Percentiles rank a stretch among this genome's conserved stretches.
Conservation (phyloP, 2,888 invertebrate genomes). For the Myathropa florea region DNA sequence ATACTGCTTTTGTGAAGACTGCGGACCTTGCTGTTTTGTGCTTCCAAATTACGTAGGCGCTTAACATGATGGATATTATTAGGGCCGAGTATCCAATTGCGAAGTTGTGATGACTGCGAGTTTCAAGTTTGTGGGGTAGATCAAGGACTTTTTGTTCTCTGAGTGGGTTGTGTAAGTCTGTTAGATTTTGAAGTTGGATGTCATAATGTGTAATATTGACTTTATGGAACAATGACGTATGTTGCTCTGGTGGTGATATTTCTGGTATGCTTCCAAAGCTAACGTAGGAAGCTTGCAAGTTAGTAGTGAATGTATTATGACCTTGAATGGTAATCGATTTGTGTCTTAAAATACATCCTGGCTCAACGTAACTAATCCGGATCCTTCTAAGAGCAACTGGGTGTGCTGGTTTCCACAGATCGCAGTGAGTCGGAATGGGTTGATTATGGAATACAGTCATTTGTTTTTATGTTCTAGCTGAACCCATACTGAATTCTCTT, state of each 20-base stretch:
- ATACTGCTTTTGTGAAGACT: too few species aligned
- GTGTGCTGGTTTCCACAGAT: neutral
- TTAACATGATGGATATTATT: neutral
- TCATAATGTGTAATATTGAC: neutral
- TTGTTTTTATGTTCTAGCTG: conserved; percentile 9
- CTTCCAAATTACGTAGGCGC: neutral
- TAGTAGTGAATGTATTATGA: neutral
- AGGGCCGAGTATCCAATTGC: neutral
- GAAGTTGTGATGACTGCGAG: too few species aligned
- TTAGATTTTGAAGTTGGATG: neutral
- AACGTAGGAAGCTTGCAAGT: neutral
- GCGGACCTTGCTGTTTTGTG: neutral
- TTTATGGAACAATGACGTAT: neutral
- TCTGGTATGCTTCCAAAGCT: neutral
- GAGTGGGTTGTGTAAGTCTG: neutral
- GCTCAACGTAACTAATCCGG: neutral
- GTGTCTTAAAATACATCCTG: too few species aligned
- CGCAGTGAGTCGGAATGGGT: neutral
- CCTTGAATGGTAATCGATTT: neutral
- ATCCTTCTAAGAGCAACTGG: neutral
- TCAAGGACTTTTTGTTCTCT: neutral
- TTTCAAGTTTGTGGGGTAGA: too few species aligned
- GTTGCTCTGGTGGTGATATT: neutral
- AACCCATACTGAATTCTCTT: neutral
- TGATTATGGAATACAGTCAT: conserved; percentile 3